Base-by-base conservation (phyloP, 2,888 invertebrate species). In the Brachyptera risi region DNA sequence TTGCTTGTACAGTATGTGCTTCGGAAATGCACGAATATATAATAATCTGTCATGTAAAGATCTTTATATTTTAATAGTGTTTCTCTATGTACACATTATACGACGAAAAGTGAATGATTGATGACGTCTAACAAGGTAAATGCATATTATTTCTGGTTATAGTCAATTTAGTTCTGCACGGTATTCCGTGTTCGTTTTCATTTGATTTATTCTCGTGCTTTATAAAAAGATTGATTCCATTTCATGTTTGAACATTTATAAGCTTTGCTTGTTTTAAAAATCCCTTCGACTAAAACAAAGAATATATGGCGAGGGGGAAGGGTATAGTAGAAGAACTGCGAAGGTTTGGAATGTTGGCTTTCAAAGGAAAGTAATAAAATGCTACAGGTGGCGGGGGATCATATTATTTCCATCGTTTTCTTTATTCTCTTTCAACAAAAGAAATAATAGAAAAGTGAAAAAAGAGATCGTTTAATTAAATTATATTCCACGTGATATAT, bases 401-500 rank as follows among this genome's bases (percentile, higher is more conserved):
- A 61, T 59, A 64, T 65, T 64, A 62, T 65, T 58, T 60, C 38
- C 58, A 49, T 27, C 60, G 56, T 51, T 23, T 62, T 62, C 60
- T 59, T 62, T 61, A 58, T 56, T 58, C 59, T 61, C 56, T 64
- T 58, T 56, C 58, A 50, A 59, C 64, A 58, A 56, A 63, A 60
- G 61, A 68, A 68, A 70, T 69, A 71, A 70, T 9, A 71, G 70
- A 69, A 69, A 68, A 70, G 71, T 70, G 71, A 71, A 71, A 71
- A 37, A 54, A 17, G 7, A 73, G 71, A 71, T 71, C 71, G 72
- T 74, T 74, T 75, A 75, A 75, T 75, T 75, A 75, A 75, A 75
- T 75, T 75, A 75, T 74, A 73, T 73, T 59, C 58, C 61, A 65
- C 64, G 73, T 73, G 75, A 74, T 75, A 74, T 74, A 74, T 74